A percentile compares a stretch with the other conserved stretches of the same genome.
Evolutionary conservation across 2,888 invertebrate genomes (phyloP).

Genomic region (Leptopilina syphax): DNA sequence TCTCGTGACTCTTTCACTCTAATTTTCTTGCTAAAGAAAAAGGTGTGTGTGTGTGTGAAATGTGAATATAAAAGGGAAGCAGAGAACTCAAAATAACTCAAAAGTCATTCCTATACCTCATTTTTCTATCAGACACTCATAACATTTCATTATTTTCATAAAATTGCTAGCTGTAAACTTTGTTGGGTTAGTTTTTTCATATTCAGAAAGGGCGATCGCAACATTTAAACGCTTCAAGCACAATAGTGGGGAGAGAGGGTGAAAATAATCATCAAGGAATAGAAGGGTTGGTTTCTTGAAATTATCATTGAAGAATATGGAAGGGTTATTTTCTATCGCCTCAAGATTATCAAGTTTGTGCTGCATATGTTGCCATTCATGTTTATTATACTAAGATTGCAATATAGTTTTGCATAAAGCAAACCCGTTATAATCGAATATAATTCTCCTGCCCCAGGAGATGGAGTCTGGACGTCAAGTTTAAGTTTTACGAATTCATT

Average conservation of each 20-base stretch:
- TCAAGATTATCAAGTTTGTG: background rate
- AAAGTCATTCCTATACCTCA: slow-evolving; percentile 42
- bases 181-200: background rate
- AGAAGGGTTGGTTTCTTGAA: no score
- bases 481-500: slow-evolving; percentile 11
- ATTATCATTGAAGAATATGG: no score
- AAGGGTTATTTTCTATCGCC: background rate
- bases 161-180: background rate
- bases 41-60: slow-evolving; percentile 22
- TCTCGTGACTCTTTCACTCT: slow-evolving; percentile 32
- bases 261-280: no score
- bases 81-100: slow-evolving; percentile 42
- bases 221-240: background rate
- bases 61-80: slow-evolving; percentile 41
- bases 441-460: background rate
- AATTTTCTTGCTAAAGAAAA: slow-evolving; percentile 42
- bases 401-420: slow-evolving; percentile 2
- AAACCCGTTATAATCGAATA: background rate
- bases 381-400: background rate
- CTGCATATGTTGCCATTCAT: background rate
- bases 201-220: background rate
- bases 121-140: slow-evolving; percentile 14
- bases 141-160: background rate
- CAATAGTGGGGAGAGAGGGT: no score
- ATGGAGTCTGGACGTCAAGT: background rate